These are phyloP conservation scores for Macrobrachium rosenbergii DNA, from an alignment of 1,140 invertebrate genomes.

Conservation along the genomic window DNA sequence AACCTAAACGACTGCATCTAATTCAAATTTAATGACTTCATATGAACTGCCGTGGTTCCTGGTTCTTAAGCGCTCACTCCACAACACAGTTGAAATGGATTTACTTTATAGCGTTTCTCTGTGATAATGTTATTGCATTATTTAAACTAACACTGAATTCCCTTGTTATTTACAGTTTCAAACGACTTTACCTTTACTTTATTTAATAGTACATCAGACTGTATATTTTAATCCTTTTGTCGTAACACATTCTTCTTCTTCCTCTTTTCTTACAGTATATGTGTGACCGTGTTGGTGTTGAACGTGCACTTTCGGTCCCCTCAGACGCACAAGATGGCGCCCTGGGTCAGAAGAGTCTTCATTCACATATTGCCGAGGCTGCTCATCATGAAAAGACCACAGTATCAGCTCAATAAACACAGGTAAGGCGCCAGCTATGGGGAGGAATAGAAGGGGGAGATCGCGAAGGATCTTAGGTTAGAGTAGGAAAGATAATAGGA, in stretches of 20 bases:
- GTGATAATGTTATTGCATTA: too few species aligned
- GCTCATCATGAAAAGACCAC: slow-evolving; percentile 85
- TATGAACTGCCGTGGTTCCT: too few species aligned
- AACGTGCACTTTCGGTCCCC: slow-evolving; percentile 95
- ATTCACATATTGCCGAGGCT: slow-evolving; percentile 90
- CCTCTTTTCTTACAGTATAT: slow-evolving; percentile 70
- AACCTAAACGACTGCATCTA: too few species aligned
- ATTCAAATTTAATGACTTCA: too few species aligned
- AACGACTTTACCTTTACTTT: too few species aligned
- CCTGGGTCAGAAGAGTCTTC: slow-evolving; percentile 92
- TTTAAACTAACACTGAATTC: too few species aligned
- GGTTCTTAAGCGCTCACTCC: too few species aligned
- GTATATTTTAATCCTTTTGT: too few species aligned
- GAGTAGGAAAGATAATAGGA: neutral
- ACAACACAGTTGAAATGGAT: too few species aligned
- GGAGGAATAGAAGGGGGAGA: neutral
- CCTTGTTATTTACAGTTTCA: too few species aligned
- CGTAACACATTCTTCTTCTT: neutral
- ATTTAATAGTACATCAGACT: too few species aligned
- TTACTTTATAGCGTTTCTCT: too few species aligned
- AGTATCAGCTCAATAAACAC: slow-evolving; percentile 83
- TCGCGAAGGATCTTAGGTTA: neutral
- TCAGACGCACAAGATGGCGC: slow-evolving; percentile 94
- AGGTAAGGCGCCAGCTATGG: slow-evolving; percentile 73
- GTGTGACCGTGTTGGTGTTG: slow-evolving; percentile 79